phyloP scores from a whole-genome alignment of 2,888 invertebrate species.

The Drosophila nr. perissopoda region DNA sequence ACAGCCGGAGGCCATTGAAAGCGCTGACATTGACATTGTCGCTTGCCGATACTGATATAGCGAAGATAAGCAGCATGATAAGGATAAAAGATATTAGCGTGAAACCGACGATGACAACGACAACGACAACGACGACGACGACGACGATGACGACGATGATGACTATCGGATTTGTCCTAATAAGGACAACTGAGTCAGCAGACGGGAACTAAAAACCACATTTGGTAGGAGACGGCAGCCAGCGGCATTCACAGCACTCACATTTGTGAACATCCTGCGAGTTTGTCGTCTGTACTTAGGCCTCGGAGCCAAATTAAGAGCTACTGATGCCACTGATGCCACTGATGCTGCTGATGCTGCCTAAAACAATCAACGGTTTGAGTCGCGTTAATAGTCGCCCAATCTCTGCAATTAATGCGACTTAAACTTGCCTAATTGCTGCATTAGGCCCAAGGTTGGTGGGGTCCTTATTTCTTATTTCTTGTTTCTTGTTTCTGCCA shows the following conservation, averaged over 20 bases:
- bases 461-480: neutral
- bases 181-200: slow-evolving; percentile 49
- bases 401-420: slow-evolving; percentile 73
- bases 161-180: slow-evolving; percentile 34
- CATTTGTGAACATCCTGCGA: slow-evolving; percentile 6
- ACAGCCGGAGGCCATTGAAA: slow-evolving; percentile 53
- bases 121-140: slow-evolving; percentile 15
- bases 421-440: slow-evolving; percentile 75
- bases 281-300: neutral
- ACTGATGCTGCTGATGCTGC: slow-evolving; percentile 13
- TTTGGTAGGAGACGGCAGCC: neutral
- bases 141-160: slow-evolving; percentile 7
- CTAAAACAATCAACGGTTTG: slow-evolving; percentile 62
- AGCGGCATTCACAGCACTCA: neutral
- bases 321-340: neutral
- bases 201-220: neutral
- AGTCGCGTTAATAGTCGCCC: slow-evolving; percentile 47
- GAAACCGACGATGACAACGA: slow-evolving; percentile 2
- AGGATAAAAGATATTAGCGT: slow-evolving; percentile 33
- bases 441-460: slow-evolving; percentile 42
- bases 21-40: slow-evolving; percentile 61
- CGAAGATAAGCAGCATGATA: slow-evolving; percentile 29
- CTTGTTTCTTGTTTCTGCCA: neutral
- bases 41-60: slow-evolving; percentile 29
- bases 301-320: slow-evolving; percentile 11